A percentile compares a stretch with the other conserved stretches of the same genome.
These are phyloP conservation scores for Sporophila hypoxantha DNA, from an alignment of 2,113 vertebrate genomes.

Conservation along the genomic window DNA sequence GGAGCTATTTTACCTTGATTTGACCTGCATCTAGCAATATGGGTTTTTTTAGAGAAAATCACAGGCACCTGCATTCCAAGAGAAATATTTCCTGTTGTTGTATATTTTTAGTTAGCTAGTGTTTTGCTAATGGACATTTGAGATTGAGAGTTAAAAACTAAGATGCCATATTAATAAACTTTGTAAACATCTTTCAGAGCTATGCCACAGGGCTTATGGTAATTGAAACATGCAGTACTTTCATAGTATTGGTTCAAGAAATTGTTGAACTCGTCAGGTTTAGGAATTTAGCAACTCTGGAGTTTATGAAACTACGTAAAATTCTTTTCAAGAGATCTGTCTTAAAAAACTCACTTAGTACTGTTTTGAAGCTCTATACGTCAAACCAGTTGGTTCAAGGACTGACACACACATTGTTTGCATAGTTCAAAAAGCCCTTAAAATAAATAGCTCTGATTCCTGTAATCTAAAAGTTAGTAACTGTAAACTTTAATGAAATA, in stretches of 20 bases:
- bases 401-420: background rate
- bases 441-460: conserved; percentile 13
- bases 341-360: background rate
- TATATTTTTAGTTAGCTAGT: background rate
- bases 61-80: background rate
- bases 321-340: background rate
- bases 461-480: background rate
- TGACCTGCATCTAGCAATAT: background rate
- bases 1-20: background rate
- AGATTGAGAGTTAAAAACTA: background rate
- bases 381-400: background rate
- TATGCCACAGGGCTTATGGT: background rate
- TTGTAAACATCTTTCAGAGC: background rate
- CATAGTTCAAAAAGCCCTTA: background rate
- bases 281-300: background rate
- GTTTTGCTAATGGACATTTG: background rate
- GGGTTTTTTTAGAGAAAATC: background rate
- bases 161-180: background rate
- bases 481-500: background rate
- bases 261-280: background rate
- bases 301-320: background rate
- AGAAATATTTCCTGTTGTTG: background rate
- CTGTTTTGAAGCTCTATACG: background rate
- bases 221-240: background rate
- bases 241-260: background rate